Base-by-base conservation (phyloP, 2,797 vertebrate species). In the Pangasius sanitwongsei region DNA sequence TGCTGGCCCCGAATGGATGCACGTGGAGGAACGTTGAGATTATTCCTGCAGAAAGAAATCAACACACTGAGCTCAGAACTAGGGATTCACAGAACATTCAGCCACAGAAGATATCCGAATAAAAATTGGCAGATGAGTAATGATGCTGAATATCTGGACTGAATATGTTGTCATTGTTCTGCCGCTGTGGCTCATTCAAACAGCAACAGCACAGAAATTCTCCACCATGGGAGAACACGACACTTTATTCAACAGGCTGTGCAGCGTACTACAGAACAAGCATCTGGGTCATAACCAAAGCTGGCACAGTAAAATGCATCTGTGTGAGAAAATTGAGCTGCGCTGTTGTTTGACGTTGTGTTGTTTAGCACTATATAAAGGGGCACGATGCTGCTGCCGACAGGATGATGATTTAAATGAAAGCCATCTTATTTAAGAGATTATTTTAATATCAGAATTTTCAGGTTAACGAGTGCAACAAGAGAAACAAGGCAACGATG, bases 11-110 rank as follows among this genome's bases (percentile, higher is more conserved):
- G 78, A 98, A 98, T 0, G 98, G 97, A 92, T 98, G 97, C 90
- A 99, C 97, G 0, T 98, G 98, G 90, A 99, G 96, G 92, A 99
- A 99, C 0, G 97, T 98, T 4, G 97, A 98, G 92, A 99, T 98
- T 89, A 99, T 99, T 87, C 97, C 98, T 99, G 95, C 3, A 90
- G 92, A 41, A 91, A 84, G 75, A 93, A 91, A 83, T 16, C 44
- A 84, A 84, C 41, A 84, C 25, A 65, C 37, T 41, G 20, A 82
- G 31, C 55, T 61, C 57, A 82, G 80, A 25, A 61, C 1, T 15
- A 25, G 20, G 1, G 4, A 41, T 82, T 20, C 55, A 89, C 65
- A 74, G 48, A 72, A 65, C 59, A 44, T 83, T 34, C 78, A 81
- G 8, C 2, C 4, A 11, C 8, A 41, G 7, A 28, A 44, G 15